A percentile compares a stretch with the other conserved stretches of the same genome.
phyloP scores from a whole-genome alignment of 2,888 invertebrate species.

The Machimus atricapillus region DNA sequence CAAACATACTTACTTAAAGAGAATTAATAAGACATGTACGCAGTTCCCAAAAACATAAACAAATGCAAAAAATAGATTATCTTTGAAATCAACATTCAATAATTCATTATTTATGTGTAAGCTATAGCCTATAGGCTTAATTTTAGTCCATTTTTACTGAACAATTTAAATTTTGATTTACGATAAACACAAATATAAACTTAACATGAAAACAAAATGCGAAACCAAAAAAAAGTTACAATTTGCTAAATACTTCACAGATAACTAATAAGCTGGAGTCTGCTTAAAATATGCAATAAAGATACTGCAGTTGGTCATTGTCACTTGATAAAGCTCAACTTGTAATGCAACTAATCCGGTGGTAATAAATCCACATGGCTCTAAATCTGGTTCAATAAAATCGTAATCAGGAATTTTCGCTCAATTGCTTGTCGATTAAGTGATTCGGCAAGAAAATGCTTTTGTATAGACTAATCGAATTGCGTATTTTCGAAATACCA shows the following conservation, averaged over 20 bases:
- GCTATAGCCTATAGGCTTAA: not conserved
- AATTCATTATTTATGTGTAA: not conserved
- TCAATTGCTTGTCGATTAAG: not conserved
- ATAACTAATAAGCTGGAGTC: not conserved
- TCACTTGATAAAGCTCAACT: not conserved
- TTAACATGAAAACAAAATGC: not conserved
- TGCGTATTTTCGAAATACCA: not conserved
- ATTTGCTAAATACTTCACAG: not conserved
- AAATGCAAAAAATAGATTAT: not conserved
- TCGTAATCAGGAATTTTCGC: not conserved
- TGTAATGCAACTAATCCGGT: not conserved
- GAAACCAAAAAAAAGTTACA: not conserved
- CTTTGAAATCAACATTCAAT: not conserved
- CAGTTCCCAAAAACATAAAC: too few relatives aligned
- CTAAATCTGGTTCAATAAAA: conserved; percentile 7
- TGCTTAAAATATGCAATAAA: not conserved
- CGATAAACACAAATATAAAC: not conserved
- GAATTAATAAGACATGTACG: too few relatives aligned
- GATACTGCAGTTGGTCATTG: not conserved
- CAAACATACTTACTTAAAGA: too few relatives aligned
- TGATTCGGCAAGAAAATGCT: not conserved
- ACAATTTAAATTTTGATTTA: not conserved
- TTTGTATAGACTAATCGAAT: not conserved
- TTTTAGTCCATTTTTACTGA: not conserved
- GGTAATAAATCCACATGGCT: not conserved